These are phyloP conservation scores for Acanthosepion lycidas DNA, from an alignment of 2,888 invertebrate genomes.

Conservation along the genomic window DNA sequence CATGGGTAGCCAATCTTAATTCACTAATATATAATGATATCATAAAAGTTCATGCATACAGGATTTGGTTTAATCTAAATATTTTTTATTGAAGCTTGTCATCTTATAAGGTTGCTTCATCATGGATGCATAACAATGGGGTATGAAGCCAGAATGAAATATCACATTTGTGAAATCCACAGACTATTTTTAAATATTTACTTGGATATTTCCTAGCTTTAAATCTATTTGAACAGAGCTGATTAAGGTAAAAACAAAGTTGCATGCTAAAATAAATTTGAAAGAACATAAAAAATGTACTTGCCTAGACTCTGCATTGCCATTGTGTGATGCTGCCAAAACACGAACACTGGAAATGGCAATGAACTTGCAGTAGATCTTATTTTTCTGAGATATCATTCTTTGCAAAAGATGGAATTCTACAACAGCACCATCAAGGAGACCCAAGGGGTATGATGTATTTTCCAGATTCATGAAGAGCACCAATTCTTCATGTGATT, in stretches of 20 bases:
- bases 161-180: too few species aligned
- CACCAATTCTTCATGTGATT: conserved; percentile 48
- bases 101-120: too few species aligned
- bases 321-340: conserved; percentile 46
- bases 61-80: too few species aligned
- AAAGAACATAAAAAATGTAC: background rate
- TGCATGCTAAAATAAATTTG: background rate
- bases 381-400: conserved; percentile 55
- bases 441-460: conserved; percentile 54
- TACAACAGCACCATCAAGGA: conserved; percentile 57
- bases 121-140: too few species aligned
- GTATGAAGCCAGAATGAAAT: too few species aligned
- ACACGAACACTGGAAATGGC: conserved; percentile 55
- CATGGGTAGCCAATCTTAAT: too few species aligned
- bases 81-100: too few species aligned
- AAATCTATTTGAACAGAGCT: too few species aligned
- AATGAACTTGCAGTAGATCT: conserved; percentile 59
- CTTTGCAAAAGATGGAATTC: conserved; percentile 56
- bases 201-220: too few species aligned
- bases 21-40: too few species aligned
- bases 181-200: too few species aligned
- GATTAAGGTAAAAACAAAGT: background rate
- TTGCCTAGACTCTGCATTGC: background rate
- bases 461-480: conserved; percentile 59
- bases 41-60: too few species aligned